These are phyloP conservation scores for Drosophila kanekoi DNA, from an alignment of 2,888 invertebrate genomes.

Conservation along the genomic window DNA sequence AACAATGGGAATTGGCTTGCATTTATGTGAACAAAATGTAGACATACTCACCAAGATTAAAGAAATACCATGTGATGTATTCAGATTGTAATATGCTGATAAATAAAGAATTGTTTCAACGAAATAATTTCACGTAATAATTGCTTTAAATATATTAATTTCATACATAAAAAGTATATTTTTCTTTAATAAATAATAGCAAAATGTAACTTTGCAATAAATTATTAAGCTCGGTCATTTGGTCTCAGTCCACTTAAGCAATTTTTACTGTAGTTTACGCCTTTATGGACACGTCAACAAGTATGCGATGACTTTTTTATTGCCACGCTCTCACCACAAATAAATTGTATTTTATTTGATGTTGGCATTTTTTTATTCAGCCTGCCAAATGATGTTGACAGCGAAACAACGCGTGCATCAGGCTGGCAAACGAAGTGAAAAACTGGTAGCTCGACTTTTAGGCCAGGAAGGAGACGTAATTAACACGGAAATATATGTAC, in stretches of 20 bases:
- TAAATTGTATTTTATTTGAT: slow-evolving; percentile 74
- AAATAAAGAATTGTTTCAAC: no score
- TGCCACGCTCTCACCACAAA: slow-evolving; percentile 55
- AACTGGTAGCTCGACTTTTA: slow-evolving; percentile 24
- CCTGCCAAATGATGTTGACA: slow-evolving; percentile 75
- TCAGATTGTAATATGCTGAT: no score
- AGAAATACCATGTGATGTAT: no score
- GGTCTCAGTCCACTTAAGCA: slow-evolving; percentile 37
- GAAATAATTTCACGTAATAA: no score
- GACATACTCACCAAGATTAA: no score
- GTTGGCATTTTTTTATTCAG: slow-evolving; percentile 53
- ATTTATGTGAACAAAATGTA: no score
- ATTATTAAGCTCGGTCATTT: slow-evolving; percentile 1
- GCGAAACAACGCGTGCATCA: slow-evolving; percentile 54
- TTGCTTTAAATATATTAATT: background rate
- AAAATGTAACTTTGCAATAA: background rate
- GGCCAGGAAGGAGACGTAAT: slow-evolving; percentile 57
- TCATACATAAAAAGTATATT: background rate
- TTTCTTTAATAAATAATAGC: slow-evolving; percentile 1
- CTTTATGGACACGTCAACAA: slow-evolving; percentile 49
- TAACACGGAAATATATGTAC: slow-evolving; percentile 57
- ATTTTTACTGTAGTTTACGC: slow-evolving; percentile 54
- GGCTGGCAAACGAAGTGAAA: slow-evolving; percentile 14
- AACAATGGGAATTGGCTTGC: no score
- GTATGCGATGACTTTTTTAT: slow-evolving; percentile 62